Conservation (phyloP, 1,140 invertebrate genomes). For the Drosophila pseudoobscura region DNA sequence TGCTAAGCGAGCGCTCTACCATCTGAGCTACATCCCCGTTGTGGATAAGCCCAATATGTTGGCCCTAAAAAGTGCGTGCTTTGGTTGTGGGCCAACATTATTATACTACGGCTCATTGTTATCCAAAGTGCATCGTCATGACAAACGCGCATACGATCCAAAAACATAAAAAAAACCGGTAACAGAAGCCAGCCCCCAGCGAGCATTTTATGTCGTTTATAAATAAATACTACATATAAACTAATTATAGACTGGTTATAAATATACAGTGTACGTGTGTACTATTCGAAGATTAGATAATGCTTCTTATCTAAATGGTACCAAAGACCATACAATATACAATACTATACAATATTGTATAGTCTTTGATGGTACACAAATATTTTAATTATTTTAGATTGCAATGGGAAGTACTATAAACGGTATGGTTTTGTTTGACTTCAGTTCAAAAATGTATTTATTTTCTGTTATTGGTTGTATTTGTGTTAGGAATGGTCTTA, state of each 20-base stretch:
- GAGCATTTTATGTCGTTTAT: slow-evolving; percentile 28
- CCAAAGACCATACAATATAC: no score
- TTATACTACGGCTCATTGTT: slow-evolving; percentile 15
- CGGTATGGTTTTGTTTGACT: no score
- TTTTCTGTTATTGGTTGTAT: no score
- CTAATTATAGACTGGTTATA: slow-evolving; percentile 17
- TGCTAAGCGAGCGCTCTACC: slow-evolving; percentile 94
- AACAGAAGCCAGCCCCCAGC: slow-evolving; percentile 7
- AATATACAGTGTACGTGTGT: neutral
- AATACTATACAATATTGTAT: no score
- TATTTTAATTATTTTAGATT: no score
- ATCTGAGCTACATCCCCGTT: slow-evolving; percentile 89
- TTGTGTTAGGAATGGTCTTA: no score
- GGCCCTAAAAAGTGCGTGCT: slow-evolving; percentile 29
- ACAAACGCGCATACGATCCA: neutral
- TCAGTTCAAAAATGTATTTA: no score
- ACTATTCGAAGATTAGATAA: slow-evolving; percentile 32
- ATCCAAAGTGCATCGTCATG: slow-evolving; percentile 60
- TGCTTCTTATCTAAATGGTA: slow-evolving; percentile 10
- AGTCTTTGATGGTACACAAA: neutral
- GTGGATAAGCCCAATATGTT: slow-evolving; percentile 20
- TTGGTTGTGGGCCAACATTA: neutral
- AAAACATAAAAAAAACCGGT: neutral
- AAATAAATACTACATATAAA: slow-evolving; percentile 40
- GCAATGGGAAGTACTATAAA: no score